Conservation (phyloP, 2,797 vertebrate genomes). For the Neosilurus hyrtlii region DNA sequence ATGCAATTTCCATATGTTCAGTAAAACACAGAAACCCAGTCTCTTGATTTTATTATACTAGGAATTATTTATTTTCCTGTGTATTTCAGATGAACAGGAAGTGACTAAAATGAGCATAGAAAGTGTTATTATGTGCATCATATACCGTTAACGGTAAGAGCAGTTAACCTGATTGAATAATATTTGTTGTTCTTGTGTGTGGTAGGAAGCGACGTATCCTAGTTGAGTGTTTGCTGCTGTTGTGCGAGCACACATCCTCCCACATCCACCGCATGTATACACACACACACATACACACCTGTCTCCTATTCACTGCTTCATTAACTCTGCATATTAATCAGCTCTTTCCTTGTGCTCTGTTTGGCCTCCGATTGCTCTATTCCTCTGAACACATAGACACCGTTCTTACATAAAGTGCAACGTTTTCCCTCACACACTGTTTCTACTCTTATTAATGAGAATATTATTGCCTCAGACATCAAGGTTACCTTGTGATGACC, state of each 20-base stretch:
- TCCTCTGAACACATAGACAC: neutral
- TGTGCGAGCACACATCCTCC: conserved; percentile 5
- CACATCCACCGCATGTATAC: conserved; percentile 17
- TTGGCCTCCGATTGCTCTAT: conserved; percentile 4
- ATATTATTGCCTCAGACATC: neutral
- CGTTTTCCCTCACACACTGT: conserved; percentile 5
- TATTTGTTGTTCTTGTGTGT: conserved; percentile 19
- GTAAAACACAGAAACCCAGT: neutral
- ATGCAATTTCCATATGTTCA: conserved; percentile 17
- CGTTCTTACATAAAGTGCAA: conserved; percentile 18
- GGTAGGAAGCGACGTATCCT: conserved; percentile 17
- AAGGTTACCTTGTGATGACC: conserved; percentile 26
- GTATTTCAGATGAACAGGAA: conserved; percentile 16
- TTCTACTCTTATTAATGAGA: neutral
- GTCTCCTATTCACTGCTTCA: conserved; percentile 44
- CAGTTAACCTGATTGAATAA: conserved; percentile 24
- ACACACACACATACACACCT: conserved; percentile 35
- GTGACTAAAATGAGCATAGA: conserved; percentile 1
- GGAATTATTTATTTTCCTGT: conserved; percentile 21
- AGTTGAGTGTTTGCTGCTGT: conserved; percentile 14
- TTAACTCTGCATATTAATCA: conserved; percentile 49
- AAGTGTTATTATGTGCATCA: neutral
- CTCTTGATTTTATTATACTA: neutral
- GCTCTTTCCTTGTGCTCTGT: conserved; percentile 15
- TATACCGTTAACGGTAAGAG: neutral